Base-by-base conservation (phyloP, 2,113 vertebrate genomes). In the Hystrix cristata region DNA sequence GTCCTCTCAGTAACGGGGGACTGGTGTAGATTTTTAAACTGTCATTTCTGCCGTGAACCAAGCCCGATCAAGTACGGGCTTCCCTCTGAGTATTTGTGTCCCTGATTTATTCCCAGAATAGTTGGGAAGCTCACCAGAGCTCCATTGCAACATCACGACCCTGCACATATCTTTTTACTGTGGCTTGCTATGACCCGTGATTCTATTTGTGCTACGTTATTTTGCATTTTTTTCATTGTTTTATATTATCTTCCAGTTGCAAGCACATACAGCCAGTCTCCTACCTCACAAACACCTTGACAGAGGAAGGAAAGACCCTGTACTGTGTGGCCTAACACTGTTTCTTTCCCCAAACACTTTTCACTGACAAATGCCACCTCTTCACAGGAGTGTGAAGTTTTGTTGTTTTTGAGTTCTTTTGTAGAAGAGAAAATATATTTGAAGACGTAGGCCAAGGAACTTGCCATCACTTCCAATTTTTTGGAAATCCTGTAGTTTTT, bases 31-130 rank as follows among this genome's bases (percentile, higher is more conserved):
- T 95, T 84, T 95, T 46, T 55, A 90, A 95, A 65, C 48, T 95
- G 92, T 80, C 89, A 80, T 71, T 55, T 97, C 57, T 96, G 81
- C 71, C 64, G 14, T 87, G 82, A 96, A 69, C 34, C 21, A 86
- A n/a, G 23, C 27, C 23, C 3, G 0, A 57, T 12, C 69, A 57
- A 38, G 46, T 31, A 15, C 23, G 57, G 76, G 46, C 84, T 94
- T 95, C 51, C 67, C 51, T 89, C 25, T 62, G 67, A 29, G 29
- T 15, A 64, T 27, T 69, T 19, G 25, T 80, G 69, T 76, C n/a
- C 46, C 27, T 59, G 79, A 59, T 64, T 10, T 27, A 53, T 31
- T 72, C 82, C 19, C 19, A 93, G 80, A 80, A 78, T 43, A 57
- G 15, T 43, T 72, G n/a, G 8, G 46, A 93, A 88, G 81, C n/a